A percentile compares a stretch with the other conserved stretches of the same genome.
Conservation (phyloP, 2,888 invertebrate species). For the Xestoiulus laeticollis region DNA sequence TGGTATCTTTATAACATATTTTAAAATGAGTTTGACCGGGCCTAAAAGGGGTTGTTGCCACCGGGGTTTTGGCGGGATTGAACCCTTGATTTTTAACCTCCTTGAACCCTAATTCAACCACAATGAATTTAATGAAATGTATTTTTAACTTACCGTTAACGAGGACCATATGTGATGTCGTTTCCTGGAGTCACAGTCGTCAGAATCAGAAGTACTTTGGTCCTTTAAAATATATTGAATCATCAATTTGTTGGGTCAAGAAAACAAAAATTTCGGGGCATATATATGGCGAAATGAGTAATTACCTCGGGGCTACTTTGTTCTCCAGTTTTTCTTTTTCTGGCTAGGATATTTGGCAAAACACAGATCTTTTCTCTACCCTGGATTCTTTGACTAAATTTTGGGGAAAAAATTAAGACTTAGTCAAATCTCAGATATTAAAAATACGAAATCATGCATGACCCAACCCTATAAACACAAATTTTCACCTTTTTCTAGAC, state of each 20-base stretch:
- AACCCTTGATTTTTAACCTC: not conserved
- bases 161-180: not conserved
- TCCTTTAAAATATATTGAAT: not conserved
- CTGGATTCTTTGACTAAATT: not conserved
- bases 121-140: not conserved
- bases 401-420: too few species aligned
- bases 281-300: not conserved
- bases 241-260: not conserved
- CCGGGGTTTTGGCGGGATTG: not conserved
- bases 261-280: not conserved
- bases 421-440: too few species aligned
- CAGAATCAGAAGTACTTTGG: not conserved
- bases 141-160: not conserved
- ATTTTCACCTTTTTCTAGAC: too few species aligned
- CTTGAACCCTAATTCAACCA: not conserved
- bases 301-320: not conserved
- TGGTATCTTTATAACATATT: not conserved
- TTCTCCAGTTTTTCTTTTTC: not conserved
- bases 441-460: too few species aligned
- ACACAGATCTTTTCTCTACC: not conserved
- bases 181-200: not conserved
- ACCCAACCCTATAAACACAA: too few species aligned
- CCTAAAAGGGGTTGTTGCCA: not conserved
- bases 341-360: not conserved
- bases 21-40: not conserved